Percentiles rank a stretch among this genome's conserved stretches.
These are phyloP conservation scores for Loris lydekkerianus DNA, from an alignment of 2,797 vertebrate genomes.

Conservation along the genomic window DNA sequence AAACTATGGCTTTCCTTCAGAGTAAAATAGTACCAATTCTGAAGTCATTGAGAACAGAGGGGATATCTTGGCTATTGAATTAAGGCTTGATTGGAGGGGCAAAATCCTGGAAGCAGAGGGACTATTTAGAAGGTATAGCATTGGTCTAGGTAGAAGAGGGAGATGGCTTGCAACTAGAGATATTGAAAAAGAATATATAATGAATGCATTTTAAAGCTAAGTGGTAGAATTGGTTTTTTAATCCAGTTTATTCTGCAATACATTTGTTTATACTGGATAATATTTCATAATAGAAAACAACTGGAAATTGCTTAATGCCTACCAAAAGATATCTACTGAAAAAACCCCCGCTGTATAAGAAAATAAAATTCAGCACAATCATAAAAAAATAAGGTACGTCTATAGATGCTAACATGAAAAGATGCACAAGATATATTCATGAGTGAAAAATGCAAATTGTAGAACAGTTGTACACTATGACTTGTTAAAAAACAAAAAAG, in stretches of 20 bases:
- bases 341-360: background rate
- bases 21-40: background rate
- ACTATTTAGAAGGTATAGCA: too few species aligned
- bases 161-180: background rate
- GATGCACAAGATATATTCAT: background rate
- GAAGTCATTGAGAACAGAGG: background rate
- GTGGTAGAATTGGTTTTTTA: too few species aligned
- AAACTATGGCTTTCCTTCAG: background rate
- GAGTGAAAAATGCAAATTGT: background rate
- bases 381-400: background rate
- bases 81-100: background rate
- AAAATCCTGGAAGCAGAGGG: background rate
- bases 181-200: background rate
- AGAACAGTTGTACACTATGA: background rate
- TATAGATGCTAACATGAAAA: background rate
- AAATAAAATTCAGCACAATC: background rate
- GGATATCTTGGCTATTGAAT: too few species aligned
- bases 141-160: background rate
- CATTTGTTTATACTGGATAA: background rate
- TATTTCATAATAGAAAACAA: background rate
- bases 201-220: too few species aligned
- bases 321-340: background rate
- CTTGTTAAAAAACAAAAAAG: background rate
- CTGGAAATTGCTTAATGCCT: background rate
- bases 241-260: too few species aligned